Percentiles rank a stretch among this genome's conserved stretches.
Evolutionary conservation across 2,797 vertebrate species (phyloP).

Genomic region (Sphaeramia orbicularis): DNA sequence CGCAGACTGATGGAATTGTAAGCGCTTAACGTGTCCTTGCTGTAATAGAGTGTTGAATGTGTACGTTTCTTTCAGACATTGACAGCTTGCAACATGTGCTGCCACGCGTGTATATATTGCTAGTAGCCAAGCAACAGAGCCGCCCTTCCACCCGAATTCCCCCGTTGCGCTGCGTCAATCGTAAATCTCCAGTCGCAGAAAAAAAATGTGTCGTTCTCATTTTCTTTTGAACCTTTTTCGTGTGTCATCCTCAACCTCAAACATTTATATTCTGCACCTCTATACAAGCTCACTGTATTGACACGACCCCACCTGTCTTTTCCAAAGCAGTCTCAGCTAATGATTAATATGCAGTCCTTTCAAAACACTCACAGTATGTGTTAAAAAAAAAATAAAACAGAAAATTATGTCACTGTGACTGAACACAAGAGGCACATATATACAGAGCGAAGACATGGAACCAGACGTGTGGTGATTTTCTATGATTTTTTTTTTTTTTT

Average conservation of each 20-base stretch:
- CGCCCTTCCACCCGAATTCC: constrained; percentile 67
- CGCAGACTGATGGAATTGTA: constrained; percentile 66
- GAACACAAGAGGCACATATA: constrained; percentile 11
- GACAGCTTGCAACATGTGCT: constrained; percentile 49
- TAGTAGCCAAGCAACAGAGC: constrained; percentile 44
- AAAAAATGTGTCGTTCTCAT: too few relatives aligned
- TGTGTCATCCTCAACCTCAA: constrained; percentile 27
- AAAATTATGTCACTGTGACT: constrained; percentile 26
- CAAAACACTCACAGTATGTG: constrained; percentile 19
- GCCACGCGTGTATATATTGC: constrained; percentile 16
- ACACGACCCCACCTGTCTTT: constrained; percentile 39
- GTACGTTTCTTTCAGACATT: constrained; percentile 36
- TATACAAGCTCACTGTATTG: too few relatives aligned
- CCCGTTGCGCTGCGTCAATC: constrained; percentile 17
- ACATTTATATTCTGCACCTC: constrained; percentile 50
- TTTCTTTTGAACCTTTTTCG: constrained; percentile 27
- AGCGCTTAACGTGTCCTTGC: constrained; percentile 54
- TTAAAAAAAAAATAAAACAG: constrained; percentile 7
- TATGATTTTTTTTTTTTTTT: constrained; percentile 5
- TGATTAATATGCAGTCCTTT: constrained; percentile 46
- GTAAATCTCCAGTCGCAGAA: constrained; percentile 72
- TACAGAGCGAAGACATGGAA: constrained; percentile 38
- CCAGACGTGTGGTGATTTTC: constrained; percentile 59
- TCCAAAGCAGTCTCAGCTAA: constrained; percentile 28
- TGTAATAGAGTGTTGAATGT: constrained; percentile 47